Percentiles rank a stretch among this genome's conserved stretches.
These are phyloP conservation scores for Cecidostiba fungosa DNA, from an alignment of 2,888 invertebrate genomes.

Conservation along the genomic window DNA sequence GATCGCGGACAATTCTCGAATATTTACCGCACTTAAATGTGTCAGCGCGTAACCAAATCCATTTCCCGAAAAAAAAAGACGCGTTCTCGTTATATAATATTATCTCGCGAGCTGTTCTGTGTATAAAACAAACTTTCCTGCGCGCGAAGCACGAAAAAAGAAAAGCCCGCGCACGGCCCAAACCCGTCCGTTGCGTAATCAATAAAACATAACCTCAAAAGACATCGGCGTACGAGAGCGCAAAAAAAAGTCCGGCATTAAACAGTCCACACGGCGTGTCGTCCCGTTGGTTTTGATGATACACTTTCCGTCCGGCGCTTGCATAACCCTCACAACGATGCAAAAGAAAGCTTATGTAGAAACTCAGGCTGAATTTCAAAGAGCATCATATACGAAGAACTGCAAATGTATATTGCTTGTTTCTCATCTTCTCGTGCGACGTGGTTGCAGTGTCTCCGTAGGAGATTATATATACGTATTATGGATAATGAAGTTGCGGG, in stretches of 20 bases:
- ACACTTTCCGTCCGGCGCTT: background rate
- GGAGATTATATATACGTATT: background rate
- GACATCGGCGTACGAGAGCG: background rate
- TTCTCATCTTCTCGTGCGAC: background rate
- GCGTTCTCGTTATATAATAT: background rate
- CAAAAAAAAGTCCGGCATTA: background rate
- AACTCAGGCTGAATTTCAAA: background rate
- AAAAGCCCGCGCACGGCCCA: background rate
- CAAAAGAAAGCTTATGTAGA: background rate
- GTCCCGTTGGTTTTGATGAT: background rate
- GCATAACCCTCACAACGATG: background rate
- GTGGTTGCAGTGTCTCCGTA: background rate
- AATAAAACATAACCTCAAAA: background rate
- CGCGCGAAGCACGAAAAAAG: conserved; percentile 14
- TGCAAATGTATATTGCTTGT: background rate
- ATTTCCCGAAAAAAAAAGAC: background rate
- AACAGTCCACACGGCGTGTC: background rate
- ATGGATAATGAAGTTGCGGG: conserved; percentile 9
- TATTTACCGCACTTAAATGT: background rate
- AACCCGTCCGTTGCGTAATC: conserved; percentile 7
- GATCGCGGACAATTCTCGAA: background rate
- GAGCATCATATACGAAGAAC: background rate
- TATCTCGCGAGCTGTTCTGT: background rate
- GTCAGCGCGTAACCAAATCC: background rate
- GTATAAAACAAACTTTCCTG: conserved; percentile 40